Base-by-base conservation (phyloP, 2,113 vertebrate genomes). In the Chunga burmeisteri region DNA sequence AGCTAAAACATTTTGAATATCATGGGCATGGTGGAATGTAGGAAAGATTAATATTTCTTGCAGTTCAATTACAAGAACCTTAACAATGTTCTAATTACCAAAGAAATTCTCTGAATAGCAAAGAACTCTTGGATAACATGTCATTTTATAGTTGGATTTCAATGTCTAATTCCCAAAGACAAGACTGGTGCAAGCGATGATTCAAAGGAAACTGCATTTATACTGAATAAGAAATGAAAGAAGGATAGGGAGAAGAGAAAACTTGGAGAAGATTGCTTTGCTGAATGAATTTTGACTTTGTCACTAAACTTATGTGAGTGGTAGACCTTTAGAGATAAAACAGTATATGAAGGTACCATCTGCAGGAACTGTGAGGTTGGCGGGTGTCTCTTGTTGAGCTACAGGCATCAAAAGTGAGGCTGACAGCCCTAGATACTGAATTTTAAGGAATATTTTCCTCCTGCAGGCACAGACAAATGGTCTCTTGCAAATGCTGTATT, bases 281-380 rank as follows among this genome's bases (percentile, higher is more conserved):
- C 89, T 86, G 86, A 94, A 96, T 85, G 84, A 86, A 87, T 97
- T 96, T 93, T 96, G 93, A 96, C 84, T 96, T 94, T 96, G 95
- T 95, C 95, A 94, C 93, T 95, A 96, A 96, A 96, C 88, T 96
- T 95, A 38, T 79, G 73, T 93, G 89, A 94, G 94, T 95, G 89
- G 83, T 89, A 97, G 94, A 91, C 83, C 93, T 85, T 95, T 81
- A 93, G 65, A 93, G 89, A 96, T 96, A 95, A 97, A 96, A 94
- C 93, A 96, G 56, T 87, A 58, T 87, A 74, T 84, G 93, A 96
- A 96, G 61, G 89, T 78, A 91, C 89, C 93, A 96, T 96, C 94
- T 96, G 91, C 77, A 95, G 87, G 81, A 95, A 72, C 65, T 11
- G 30, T 34, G 83, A 95, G 81, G 70, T 72, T 96, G 91, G 86